Evolutionary conservation across 2,797 vertebrate genomes (phyloP), one percentile per base, ranked within the genome.

Genomic region (Epinephelus awoara): DNA sequence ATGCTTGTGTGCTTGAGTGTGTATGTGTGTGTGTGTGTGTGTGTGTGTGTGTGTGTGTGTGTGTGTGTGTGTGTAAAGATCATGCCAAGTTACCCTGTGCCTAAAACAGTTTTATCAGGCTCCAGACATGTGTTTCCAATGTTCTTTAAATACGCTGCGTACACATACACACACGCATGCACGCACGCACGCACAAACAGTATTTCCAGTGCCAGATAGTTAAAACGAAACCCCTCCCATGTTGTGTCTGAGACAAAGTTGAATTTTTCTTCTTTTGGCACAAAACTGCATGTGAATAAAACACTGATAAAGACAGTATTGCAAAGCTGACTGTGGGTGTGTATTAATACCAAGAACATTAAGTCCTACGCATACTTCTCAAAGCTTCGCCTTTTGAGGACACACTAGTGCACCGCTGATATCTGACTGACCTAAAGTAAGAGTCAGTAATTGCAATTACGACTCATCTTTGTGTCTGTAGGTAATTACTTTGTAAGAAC

Each of bases 71-170:
- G 58, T 66, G 61, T 74, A 47, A 67, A 77, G 74, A 88, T 91
- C 69, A 75, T 77, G 84, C 88, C 89, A 92, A 90, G 91, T 92
- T 88, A 92, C 85, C 70, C 86, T 79, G 76, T 71, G 79, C 85
- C 85, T 89, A 84, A 88, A 92, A 87, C 88, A 89, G 90, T 93
- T 94, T 91, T 86, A 94, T 94, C 92, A 85, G 89, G 72, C 77
- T 93, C 90, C 92, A 93, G 85, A 93, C 95, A 95, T 95, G 87
- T 95, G 95, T 95, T 95, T 95, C 82, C 84, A 94, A 95, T 95
- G 88, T 92, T 93, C 92, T 92, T 93, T 91, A 94, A 93, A 94
- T 88, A 89, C 67, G 84, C 77, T 78, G 74, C 80, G 61, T 67
- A 79, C 71, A 64, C 55, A 67, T 29, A 34, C 34, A 34, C 34